Evolutionary conservation across 35 echinoderm and acorn worm species (phyloP).

Genomic region (Lytechinus variegatus): DNA sequence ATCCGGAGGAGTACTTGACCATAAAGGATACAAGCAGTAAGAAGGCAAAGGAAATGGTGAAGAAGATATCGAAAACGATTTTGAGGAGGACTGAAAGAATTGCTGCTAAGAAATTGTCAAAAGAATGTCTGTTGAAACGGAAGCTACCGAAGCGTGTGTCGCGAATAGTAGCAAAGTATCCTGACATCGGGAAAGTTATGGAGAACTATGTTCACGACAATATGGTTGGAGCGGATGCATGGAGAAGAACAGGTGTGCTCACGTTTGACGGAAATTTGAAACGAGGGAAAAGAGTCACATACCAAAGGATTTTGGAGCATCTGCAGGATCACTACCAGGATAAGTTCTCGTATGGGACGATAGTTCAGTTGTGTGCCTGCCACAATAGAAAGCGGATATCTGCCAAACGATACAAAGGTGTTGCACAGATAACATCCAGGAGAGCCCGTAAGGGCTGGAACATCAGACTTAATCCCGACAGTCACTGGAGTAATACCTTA

Average conservation of each 20-base stretch:
- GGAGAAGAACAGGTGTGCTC: constrained; percentile 62
- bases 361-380: not conserved
- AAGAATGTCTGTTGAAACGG: constrained; percentile 25
- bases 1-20: not conserved
- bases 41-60: not conserved
- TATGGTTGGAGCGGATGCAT: constrained; percentile 50
- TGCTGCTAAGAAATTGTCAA: not conserved
- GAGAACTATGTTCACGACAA: constrained; percentile 31
- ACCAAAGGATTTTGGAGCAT: not conserved
- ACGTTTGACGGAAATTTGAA: constrained; percentile 60
- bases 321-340: not conserved
- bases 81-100: constrained; percentile 9
- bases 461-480: constrained; percentile 6
- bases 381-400: not conserved
- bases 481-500: constrained; percentile 39
- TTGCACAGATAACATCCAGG: constrained; percentile 1
- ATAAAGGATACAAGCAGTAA: not conserved
- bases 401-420: constrained; percentile 26
- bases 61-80: not conserved
- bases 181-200: constrained; percentile 51
- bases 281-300: not conserved
- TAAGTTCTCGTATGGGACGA: not conserved
- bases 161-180: constrained; percentile 4
- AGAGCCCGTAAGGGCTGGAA: constrained; percentile 62
- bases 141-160: constrained; percentile 42